Percentiles rank a stretch among this genome's conserved stretches.
Evolutionary conservation across 2,797 vertebrate species (phyloP).

Genomic region (Pipistrellus pipistrellus): DNA sequence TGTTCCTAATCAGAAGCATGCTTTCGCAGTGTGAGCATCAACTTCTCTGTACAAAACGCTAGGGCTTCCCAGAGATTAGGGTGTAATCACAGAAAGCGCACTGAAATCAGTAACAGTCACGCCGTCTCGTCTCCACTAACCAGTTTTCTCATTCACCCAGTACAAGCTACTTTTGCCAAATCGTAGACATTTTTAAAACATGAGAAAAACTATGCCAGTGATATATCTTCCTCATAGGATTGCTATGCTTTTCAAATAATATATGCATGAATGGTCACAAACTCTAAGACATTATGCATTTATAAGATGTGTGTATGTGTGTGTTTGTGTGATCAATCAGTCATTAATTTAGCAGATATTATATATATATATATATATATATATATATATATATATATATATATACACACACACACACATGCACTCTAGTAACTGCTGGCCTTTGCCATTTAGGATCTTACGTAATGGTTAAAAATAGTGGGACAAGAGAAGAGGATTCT

Average conservation of each 20-base stretch:
- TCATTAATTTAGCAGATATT: background rate
- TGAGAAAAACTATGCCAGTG: background rate
- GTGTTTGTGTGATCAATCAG: background rate
- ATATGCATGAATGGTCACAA: background rate
- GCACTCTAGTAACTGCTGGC: too few species aligned
- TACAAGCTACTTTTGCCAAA: background rate
- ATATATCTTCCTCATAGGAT: too few species aligned
- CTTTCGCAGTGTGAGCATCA: background rate
- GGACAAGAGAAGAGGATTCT: background rate
- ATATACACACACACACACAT: too few species aligned
- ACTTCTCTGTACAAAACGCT: background rate
- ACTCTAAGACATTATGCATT: background rate
- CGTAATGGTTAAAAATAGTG: background rate
- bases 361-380: background rate
- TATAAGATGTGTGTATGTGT: background rate
- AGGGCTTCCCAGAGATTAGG: background rate
- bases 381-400: background rate
- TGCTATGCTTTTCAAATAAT: background rate
- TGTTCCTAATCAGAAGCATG: background rate
- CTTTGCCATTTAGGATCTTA: background rate
- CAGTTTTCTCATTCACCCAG: background rate
- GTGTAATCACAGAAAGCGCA: background rate
- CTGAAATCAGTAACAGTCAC: background rate
- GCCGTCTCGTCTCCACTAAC: too few species aligned
- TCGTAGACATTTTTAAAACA: background rate